A percentile compares a stretch with the other conserved stretches of the same genome.
Evolutionary conservation across 2,113 vertebrate genomes (phyloP).

Genomic region (Grantiella picta): DNA sequence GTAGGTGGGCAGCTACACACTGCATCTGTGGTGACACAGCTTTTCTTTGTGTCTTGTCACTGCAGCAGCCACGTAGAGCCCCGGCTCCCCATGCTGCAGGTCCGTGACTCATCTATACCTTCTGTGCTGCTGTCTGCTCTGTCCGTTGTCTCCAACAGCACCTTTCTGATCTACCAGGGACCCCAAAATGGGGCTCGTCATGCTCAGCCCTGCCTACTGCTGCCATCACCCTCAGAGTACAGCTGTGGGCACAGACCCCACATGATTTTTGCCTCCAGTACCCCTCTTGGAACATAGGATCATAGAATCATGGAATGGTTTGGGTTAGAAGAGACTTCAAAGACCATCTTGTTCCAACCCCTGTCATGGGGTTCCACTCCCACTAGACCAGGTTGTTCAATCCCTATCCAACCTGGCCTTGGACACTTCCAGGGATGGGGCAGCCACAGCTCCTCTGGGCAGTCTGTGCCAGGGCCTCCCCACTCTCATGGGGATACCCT

Average conservation of each 20-base stretch:
- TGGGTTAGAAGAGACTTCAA: neutral
- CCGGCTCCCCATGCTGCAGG: neutral
- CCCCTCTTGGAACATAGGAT: neutral
- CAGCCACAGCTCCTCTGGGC: neutral
- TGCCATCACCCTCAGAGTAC: accelerated
- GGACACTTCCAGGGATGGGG: neutral
- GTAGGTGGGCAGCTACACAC: neutral
- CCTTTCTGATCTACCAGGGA: neutral
- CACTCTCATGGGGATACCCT: neutral
- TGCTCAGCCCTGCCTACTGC: neutral
- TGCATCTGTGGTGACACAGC: neutral
- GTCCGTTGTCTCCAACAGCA: neutral
- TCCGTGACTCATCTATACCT: slow-evolving; percentile 12
- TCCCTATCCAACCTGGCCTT: neutral
- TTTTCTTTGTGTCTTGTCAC: neutral
- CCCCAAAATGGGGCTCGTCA: neutral
- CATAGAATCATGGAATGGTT: neutral
- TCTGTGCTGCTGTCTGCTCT: neutral
- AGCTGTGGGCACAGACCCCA: neutral
- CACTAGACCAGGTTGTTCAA: neutral
- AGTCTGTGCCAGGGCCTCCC: neutral
- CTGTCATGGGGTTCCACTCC: neutral
- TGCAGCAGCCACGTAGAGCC: neutral
- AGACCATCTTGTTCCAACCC: neutral
- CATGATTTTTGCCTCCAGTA: neutral